A percentile compares a stretch with the other conserved stretches of the same genome.
phyloP scores from a whole-genome alignment of 2,113 vertebrate species.

The Bostrychus sinensis region DNA sequence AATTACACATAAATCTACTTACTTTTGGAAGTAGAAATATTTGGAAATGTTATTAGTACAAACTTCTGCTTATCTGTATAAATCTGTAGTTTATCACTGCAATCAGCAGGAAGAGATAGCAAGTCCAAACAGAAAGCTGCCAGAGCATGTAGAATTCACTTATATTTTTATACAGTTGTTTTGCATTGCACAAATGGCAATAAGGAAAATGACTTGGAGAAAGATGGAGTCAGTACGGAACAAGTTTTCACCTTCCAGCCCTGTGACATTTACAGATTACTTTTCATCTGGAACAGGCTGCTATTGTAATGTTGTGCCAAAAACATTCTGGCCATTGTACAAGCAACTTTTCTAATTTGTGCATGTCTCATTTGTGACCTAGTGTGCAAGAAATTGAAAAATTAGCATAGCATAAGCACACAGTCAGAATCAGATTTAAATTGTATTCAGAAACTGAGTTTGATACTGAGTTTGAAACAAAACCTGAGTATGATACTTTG shows the following conservation, averaged over 20 bases:
- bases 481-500: too few relatives aligned
- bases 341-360: background rate
- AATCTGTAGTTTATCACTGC: background rate
- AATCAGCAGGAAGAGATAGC: background rate
- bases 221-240: background rate
- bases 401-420: too few relatives aligned
- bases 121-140: too few relatives aligned
- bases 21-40: conserved; percentile 28
- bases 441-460: too few relatives aligned
- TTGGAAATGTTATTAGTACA: conserved; percentile 11
- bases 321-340: background rate
- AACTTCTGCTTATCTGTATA: background rate
- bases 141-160: background rate
- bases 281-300: background rate
- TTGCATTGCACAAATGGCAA: background rate
- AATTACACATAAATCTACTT: conserved; percentile 32
- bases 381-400: too few relatives aligned
- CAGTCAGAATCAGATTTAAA: too few relatives aligned
- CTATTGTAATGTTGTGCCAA: too few relatives aligned
- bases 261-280: background rate
- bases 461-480: too few relatives aligned
- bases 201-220: background rate
- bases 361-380: background rate
- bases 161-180: background rate
- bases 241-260: background rate